Evolutionary conservation across 2,888 invertebrate species (phyloP), one percentile per base, ranked within the genome.

Genomic region (Atherix ibis): DNA sequence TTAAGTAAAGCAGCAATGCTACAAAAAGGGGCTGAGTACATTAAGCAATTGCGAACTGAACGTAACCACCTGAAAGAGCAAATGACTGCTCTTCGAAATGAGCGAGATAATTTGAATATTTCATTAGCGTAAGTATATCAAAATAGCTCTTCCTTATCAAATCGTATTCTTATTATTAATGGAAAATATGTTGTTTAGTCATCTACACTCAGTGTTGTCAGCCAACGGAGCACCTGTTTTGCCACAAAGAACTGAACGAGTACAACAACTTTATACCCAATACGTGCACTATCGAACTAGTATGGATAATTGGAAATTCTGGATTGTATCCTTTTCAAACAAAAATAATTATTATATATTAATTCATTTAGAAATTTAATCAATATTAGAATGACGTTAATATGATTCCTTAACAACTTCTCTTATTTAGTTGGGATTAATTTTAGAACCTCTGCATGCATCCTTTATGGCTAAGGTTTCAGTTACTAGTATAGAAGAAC

Each of bases 261-360:
- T 94, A 71, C 81, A 82, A 48, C 89, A 91, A 63, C 80, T 92
- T 75, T 94, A 89, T 62, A 83, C 88, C 46, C 77, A 85, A 19
- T 92, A 92, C 65, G 87, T 95, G 29, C 72, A 79, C 45, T 73
- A 69, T 47, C 68, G 89, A 39, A 92, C 92, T 13, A n/a, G n/a
- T n/a, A 69, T 79, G 56, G 79, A 80, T 52, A 89, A 91, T 64
- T 95, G 94, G 94, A 94, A 91, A 66, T 95, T 92, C 66, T 95
- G 92, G 91, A 88, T 95, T 67, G 92, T 92, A 88, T 53, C 55
- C 48, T 40, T 25, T 38, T 36, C 17, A 8, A 35, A 31, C 10
- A n/a, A 8, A 31, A 9, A 24, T 13, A 18, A 26, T 18, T 30
- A 10, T 8, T 30, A 16, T 17, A 17, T 12, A 12, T 4, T 15